A percentile compares a stretch with the other conserved stretches of the same genome.
These are phyloP conservation scores for Caenorhabditis uteleia DNA, from an alignment of 2,888 invertebrate species.

Conservation along the genomic window DNA sequence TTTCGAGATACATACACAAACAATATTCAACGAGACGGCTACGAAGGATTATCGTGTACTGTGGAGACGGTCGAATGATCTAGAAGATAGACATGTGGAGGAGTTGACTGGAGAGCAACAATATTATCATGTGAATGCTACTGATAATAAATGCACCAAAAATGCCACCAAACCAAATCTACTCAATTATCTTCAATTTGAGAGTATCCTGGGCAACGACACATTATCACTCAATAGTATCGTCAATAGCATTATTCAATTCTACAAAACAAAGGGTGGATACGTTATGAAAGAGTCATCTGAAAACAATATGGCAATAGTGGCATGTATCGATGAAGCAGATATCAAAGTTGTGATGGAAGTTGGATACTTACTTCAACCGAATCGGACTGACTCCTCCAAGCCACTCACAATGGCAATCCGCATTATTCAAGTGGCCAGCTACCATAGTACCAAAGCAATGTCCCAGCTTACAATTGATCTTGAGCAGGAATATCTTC, in stretches of 20 bases:
- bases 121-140: no score
- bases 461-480: conserved; percentile 26
- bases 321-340: conserved; percentile 21
- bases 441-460: conserved; percentile 10
- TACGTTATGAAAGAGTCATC: background rate
- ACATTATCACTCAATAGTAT: conserved; percentile 8
- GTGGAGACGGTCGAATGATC: conserved; percentile 1
- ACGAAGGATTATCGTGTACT: conserved; percentile 9
- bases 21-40: conserved; percentile 15
- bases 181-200: conserved; percentile 8
- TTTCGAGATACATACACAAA: conserved; percentile 1
- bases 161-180: no score
- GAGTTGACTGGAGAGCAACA: no score
- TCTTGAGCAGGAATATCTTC: conserved; percentile 26
- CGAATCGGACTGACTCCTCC: conserved; percentile 4
- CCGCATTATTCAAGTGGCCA: conserved; percentile 15
- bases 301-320: no score
- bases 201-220: conserved; percentile 6
- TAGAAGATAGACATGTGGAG: no score
- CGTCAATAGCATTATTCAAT: conserved; percentile 10
- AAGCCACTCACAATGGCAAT: conserved; percentile 31
- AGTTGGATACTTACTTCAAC: conserved; percentile 21
- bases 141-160: no score
- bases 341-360: conserved; percentile 15
- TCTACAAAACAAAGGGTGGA: conserved; percentile 10